These are phyloP conservation scores for Dolichopus griseipennis DNA, from an alignment of 2,888 invertebrate genomes.

Conservation along the genomic window DNA sequence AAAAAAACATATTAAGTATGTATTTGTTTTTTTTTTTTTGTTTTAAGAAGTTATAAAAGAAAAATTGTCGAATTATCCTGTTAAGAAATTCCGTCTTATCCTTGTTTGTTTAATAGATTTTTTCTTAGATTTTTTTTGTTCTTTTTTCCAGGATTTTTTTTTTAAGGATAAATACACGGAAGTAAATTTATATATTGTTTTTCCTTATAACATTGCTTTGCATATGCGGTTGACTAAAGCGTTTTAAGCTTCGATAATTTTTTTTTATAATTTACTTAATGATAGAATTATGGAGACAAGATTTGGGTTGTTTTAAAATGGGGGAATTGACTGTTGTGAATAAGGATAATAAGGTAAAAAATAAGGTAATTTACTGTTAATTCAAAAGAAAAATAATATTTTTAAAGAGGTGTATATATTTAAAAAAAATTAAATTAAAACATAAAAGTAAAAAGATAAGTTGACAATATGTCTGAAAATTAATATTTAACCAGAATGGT, in stretches of 20 bases:
- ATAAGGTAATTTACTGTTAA: conserved; percentile 7
- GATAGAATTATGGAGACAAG: too few species aligned
- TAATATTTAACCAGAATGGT: too few species aligned
- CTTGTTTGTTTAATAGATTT: conserved; percentile 8
- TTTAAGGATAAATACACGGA: background rate
- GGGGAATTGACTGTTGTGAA: background rate
- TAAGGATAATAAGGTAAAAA: background rate
- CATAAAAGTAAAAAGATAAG: background rate
- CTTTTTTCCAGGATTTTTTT: background rate
- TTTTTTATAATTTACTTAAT: background rate
- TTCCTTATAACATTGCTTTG: background rate
- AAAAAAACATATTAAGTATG: too few species aligned
- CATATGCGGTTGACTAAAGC: background rate
- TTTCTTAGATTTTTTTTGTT: background rate
- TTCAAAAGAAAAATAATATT: background rate
- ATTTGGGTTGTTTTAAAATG: too few species aligned
- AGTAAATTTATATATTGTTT: background rate
- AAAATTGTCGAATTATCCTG: conserved; percentile 10
- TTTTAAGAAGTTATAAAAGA: conserved; percentile 5
- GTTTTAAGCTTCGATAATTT: background rate
- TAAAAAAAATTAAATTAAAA: background rate
- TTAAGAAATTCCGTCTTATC: conserved; percentile 8
- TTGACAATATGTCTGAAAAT: background rate
- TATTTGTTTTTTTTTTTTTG: too few species aligned
- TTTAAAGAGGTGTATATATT: background rate